phyloP scores from a whole-genome alignment of 2,113 vertebrate species.

The Sprattus sprattus region DNA sequence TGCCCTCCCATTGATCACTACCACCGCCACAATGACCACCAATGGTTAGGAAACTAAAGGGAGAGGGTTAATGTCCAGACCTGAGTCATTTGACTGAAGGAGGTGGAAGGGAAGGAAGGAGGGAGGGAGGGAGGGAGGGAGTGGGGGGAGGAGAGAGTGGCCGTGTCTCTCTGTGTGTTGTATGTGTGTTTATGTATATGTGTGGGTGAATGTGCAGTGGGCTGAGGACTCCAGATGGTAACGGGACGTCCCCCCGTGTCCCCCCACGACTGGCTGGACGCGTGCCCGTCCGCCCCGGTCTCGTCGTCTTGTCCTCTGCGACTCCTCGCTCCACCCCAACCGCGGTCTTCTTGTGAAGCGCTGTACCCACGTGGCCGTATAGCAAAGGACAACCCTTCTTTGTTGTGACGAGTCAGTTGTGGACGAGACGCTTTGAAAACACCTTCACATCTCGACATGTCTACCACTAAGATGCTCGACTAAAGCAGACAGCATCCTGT shows the following conservation, averaged over 20 bases:
- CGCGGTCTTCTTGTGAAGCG: slow-evolving; percentile 33
- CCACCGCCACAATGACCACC: background rate
- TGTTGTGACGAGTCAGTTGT: slow-evolving; percentile 31
- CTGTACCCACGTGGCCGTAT: slow-evolving; percentile 38
- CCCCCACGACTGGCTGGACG: background rate
- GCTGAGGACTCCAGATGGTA: slow-evolving; percentile 20
- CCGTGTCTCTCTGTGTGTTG: background rate
- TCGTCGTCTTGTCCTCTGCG: background rate
- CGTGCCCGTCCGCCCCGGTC: background rate
- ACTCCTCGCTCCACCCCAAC: background rate
- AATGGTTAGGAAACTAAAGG: background rate
- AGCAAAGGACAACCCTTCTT: slow-evolving; percentile 43
- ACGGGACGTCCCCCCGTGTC: background rate
- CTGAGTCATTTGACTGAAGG: background rate
- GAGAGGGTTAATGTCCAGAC: background rate
- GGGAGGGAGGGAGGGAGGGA: background rate
- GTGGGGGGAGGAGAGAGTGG: background rate
- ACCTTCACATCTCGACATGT: slow-evolving; percentile 17
- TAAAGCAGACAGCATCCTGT: slow-evolving; percentile 33
- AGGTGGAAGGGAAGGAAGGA: background rate
- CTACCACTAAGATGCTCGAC: slow-evolving; percentile 44
- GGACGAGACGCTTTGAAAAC: slow-evolving; percentile 14
- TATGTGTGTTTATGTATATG: background rate
- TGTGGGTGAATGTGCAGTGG: background rate
- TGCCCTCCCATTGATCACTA: background rate